These are phyloP conservation scores for Aurelia coerulea DNA, from an alignment of 30 jellyfish, hydroid and myxozoan genomes.

Conservation along the genomic window DNA sequence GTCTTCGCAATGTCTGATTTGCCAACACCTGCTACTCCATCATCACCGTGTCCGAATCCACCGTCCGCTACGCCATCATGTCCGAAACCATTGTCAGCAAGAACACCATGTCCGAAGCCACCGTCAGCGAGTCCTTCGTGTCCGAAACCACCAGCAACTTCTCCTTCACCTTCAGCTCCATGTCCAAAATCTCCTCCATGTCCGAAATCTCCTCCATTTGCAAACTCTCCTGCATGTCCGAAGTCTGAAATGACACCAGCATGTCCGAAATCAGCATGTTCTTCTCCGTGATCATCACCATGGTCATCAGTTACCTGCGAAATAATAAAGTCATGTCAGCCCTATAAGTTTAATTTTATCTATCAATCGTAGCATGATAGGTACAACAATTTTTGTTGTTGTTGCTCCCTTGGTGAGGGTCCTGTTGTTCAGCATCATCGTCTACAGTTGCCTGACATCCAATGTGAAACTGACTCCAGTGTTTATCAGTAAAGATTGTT, in stretches of 20 bases:
- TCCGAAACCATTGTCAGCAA: slow-evolving; percentile 30
- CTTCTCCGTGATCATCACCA: slow-evolving; percentile 42
- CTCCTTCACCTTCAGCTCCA: slow-evolving; percentile 25
- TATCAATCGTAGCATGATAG: too few relatives aligned
- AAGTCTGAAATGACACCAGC: slow-evolving; percentile 11
- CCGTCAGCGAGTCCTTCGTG: slow-evolving; percentile 22
- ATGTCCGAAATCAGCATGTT: slow-evolving; percentile 16
- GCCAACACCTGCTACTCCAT: slow-evolving; percentile 42
- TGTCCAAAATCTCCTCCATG: slow-evolving; percentile 22
- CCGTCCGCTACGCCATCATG: slow-evolving; percentile 17
- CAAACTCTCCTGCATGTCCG: slow-evolving; percentile 7
- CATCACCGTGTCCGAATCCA: slow-evolving; percentile 54
- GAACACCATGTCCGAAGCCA: slow-evolving; percentile 23
- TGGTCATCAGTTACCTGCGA: slow-evolving; percentile 6
- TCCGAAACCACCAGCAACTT: slow-evolving; percentile 12
- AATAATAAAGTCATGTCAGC: neutral
- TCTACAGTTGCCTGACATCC: too few relatives aligned
- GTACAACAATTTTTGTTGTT: too few relatives aligned
- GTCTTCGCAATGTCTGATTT: slow-evolving; percentile 40
- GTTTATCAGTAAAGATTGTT: too few relatives aligned
- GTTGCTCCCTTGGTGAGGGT: too few relatives aligned
- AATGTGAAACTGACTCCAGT: too few relatives aligned
- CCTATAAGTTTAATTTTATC: too few relatives aligned
- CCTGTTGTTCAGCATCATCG: too few relatives aligned
- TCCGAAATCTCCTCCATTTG: slow-evolving; percentile 40